Percentiles rank a stretch among this genome's conserved stretches.
phyloP scores from a whole-genome alignment of 2,797 vertebrate genomes.

The Trichosurus vulpecula region DNA sequence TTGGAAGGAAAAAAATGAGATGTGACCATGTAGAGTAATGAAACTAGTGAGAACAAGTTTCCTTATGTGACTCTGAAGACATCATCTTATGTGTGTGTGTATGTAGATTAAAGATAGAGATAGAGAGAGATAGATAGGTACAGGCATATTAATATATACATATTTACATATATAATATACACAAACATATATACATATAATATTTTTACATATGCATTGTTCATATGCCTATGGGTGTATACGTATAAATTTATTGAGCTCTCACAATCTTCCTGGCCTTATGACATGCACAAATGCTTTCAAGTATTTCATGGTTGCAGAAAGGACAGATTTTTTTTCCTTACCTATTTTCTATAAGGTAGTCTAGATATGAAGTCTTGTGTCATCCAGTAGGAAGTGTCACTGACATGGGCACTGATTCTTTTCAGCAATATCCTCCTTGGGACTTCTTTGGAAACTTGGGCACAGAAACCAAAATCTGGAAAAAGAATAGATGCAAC shows the following conservation, averaged over 20 bases:
- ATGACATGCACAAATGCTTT: neutral
- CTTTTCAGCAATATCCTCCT: constrained; percentile 97
- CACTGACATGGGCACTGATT: too few relatives aligned
- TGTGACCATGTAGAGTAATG: neutral
- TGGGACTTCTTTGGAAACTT: constrained; percentile 99
- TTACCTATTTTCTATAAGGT: constrained; percentile 97
- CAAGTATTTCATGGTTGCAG: neutral
- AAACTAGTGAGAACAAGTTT: neutral
- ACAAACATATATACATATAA: too few relatives aligned
- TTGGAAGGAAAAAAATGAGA: neutral
- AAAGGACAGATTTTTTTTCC: neutral
- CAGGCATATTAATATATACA: neutral
- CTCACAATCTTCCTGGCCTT: neutral
- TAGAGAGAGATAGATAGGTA: too few relatives aligned
- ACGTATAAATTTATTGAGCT: neutral
- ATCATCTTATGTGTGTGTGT: neutral
- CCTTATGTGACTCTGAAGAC: neutral
- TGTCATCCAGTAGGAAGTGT: constrained; percentile 98
- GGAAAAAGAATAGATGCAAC: constrained; percentile 59
- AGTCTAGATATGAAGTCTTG: constrained; percentile 98
- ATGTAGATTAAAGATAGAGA: too few relatives aligned
- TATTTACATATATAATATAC: too few relatives aligned
- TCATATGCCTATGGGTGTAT: neutral
- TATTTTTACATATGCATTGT: neutral
- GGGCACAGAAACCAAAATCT: constrained; percentile 99